Evolutionary conservation across 2,113 vertebrate species (phyloP), one percentile per base, ranked within the genome.

Genomic region (Ageneiosus marmoratus): DNA sequence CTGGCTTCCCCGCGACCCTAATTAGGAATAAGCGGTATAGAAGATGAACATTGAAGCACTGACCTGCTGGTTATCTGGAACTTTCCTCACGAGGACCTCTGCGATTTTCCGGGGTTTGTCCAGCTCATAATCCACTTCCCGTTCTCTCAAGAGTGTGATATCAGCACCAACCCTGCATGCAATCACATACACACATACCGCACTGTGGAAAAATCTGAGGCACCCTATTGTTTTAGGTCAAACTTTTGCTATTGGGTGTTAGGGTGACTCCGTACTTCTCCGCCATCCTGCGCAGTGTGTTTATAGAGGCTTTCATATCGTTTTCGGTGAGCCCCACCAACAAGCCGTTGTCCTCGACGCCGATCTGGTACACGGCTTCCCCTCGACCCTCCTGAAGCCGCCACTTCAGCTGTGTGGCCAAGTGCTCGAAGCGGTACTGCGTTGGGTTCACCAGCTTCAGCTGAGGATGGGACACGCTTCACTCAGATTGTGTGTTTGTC

Each of bases 371-470:
- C 82, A 99, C 96, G 0, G 97, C 97, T 92, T 99, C 97, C 0
- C 97, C 97, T 0, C 97, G 96, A 46, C 97, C 97, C 88, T 99
- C 97, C 91, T 99, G 97, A 5, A 98, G 95, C 0, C 97, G 93
- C 97, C 97, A 99, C 90, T 99, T 99, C 92, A 99, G 95, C 93
- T 99, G 97, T 0, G 97, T 99, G 89, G 98, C 97, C 90, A 99
- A 91, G 89, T 99, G 97, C 90, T 99, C 97, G 73, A 99, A 98
- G 70, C 97, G 96, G 24, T 97, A 98, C 85, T 96, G 96, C 0
- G 97, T 98, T 53, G 97, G 97, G 86, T 98, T 98, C 79, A 99
- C 97, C 86, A 99, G 93, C 93, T 98, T 99, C 56, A 99, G 88
- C 97, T 99, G 87, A 78, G 22, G 3, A 69, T 8, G 4, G n/a